phyloP scores from a whole-genome alignment of 2,888 invertebrate species.

The Drosophila mettleri region DNA sequence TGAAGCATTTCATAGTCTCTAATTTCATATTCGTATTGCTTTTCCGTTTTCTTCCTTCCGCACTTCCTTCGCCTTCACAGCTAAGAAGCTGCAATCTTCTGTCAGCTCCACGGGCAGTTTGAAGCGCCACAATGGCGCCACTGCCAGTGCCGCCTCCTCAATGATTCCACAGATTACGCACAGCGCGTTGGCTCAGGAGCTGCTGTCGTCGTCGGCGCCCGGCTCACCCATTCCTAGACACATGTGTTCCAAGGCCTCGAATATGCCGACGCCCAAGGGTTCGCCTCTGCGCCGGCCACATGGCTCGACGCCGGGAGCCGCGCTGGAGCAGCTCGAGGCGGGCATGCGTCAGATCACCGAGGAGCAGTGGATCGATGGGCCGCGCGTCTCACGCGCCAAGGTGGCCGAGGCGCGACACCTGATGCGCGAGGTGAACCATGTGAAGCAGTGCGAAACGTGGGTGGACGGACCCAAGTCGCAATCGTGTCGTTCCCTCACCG shows the following conservation, averaged over 20 bases:
- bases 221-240: conserved; percentile 70
- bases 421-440: conserved; percentile 90
- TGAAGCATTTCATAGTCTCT: neutral
- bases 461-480: conserved; percentile 96
- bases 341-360: conserved; percentile 88
- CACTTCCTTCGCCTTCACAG: conserved; percentile 11
- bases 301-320: conserved; percentile 66
- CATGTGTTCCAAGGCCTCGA: conserved; percentile 83
- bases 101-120: conserved; percentile 53
- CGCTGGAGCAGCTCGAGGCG: conserved; percentile 78
- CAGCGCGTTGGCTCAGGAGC: conserved; percentile 46
- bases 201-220: conserved; percentile 45
- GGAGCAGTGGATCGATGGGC: conserved; percentile 99
- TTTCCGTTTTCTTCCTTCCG: too few relatives aligned
- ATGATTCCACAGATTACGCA: conserved; percentile 20
- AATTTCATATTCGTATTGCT: neutral
- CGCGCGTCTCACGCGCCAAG: conserved; percentile 93
- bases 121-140: conserved; percentile 50
- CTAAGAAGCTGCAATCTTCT: conserved; percentile 55
- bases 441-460: conserved; percentile 96
- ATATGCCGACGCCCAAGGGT: conserved; percentile 87
- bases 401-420: conserved; percentile 93
- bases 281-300: conserved; percentile 85
- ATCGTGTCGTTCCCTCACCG: conserved; percentile 85
- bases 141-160: conserved; percentile 19